A percentile compares a stretch with the other conserved stretches of the same genome.
These are phyloP conservation scores for Trichoplusia ni DNA, from an alignment of 1,140 invertebrate genomes.

Conservation along the genomic window DNA sequence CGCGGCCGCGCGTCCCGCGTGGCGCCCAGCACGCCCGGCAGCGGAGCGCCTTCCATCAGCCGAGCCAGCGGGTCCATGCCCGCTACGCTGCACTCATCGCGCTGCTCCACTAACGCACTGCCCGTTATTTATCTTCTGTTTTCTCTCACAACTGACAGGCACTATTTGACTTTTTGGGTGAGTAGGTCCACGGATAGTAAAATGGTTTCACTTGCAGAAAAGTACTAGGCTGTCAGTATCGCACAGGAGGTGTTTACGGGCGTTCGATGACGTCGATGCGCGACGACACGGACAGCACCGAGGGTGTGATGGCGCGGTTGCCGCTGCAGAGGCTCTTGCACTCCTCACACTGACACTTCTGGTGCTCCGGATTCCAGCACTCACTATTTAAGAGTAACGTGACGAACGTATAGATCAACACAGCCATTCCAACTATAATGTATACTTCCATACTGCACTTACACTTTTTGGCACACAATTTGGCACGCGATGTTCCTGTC, in stretches of 20 bases:
- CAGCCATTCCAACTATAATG: slow-evolving; percentile 66
- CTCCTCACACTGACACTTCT: slow-evolving; percentile 69
- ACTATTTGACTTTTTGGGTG: neutral
- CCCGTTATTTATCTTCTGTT: no score
- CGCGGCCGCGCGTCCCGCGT: slow-evolving; percentile 82
- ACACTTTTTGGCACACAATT: slow-evolving; percentile 38
- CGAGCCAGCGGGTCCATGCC: slow-evolving; percentile 90
- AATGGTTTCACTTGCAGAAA: neutral
- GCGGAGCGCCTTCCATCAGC: slow-evolving; percentile 85
- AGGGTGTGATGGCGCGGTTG: slow-evolving; percentile 39
- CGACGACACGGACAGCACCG: slow-evolving; percentile 61
- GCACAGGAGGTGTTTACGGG: slow-evolving; percentile 37
- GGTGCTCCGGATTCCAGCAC: slow-evolving; percentile 56
- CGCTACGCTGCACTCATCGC: slow-evolving; percentile 34
- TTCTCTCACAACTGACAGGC: neutral
- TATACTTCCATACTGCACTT: slow-evolving; percentile 71
- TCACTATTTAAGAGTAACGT: slow-evolving; percentile 61
- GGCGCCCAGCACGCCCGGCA: slow-evolving; percentile 85
- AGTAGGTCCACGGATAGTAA: neutral
- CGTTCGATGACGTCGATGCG: slow-evolving; percentile 54
- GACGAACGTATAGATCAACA: slow-evolving; percentile 65
- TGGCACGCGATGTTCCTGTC: slow-evolving; percentile 2
- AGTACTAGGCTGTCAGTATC: slow-evolving; percentile 20
- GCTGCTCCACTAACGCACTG: neutral
- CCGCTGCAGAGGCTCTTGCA: slow-evolving; percentile 54